Percentiles rank a stretch among this genome's conserved stretches.
Conservation (phyloP, 2,888 invertebrate species). For the Dynastes tityus region DNA sequence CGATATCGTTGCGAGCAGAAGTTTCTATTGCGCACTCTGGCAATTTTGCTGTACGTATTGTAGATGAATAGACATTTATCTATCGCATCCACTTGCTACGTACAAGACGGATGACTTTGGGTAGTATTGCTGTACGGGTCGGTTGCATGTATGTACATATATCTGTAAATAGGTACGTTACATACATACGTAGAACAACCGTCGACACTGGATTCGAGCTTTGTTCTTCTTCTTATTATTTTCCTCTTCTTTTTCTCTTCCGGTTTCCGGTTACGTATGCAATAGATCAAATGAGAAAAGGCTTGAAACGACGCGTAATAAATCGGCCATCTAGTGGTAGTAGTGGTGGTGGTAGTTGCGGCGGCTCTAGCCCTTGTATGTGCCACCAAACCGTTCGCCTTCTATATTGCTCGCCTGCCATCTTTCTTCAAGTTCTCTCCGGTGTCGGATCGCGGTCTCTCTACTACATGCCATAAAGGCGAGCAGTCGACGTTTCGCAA, state of each 20-base stretch:
- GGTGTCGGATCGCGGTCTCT: neutral
- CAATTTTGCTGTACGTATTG: neutral
- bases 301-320: conserved; percentile 36
- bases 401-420: neutral
- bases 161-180: neutral
- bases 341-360: neutral
- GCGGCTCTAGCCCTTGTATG: neutral
- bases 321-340: conserved; percentile 38
- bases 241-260: conserved; percentile 6
- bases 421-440: conserved; percentile 19
- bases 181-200: neutral
- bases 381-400: too few species aligned
- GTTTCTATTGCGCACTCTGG: conserved; percentile 1
- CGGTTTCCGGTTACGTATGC: conserved; percentile 42
- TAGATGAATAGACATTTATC: neutral
- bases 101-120: neutral
- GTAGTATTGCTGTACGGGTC: neutral
- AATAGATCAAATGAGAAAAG: conserved; percentile 38
- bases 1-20: conserved; percentile 14
- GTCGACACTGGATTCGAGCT: neutral
- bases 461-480: conserved; percentile 48
- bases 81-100: neutral
- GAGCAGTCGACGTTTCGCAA: conserved; percentile 55
- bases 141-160: neutral
- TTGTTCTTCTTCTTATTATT: conserved; percentile 28